Conservation (phyloP, 2,113 vertebrate genomes). For the Pungitius pungitius region DNA sequence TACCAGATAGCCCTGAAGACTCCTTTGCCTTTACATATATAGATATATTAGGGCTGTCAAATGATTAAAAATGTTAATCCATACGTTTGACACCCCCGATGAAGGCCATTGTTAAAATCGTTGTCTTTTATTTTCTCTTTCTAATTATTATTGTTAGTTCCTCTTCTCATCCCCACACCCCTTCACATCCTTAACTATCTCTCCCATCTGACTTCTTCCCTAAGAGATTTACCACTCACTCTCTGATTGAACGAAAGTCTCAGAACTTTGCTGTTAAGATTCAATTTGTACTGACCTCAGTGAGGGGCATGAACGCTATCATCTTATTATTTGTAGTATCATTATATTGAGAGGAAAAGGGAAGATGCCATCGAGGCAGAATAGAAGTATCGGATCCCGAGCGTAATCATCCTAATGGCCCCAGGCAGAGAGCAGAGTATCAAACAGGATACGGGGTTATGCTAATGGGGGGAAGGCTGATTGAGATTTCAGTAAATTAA, state of each 20-base stretch:
- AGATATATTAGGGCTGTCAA: too few relatives aligned
- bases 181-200: slow-evolving; percentile 19
- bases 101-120: neutral
- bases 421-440: slow-evolving; percentile 56
- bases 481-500: slow-evolving; percentile 76
- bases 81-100: too few relatives aligned
- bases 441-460: slow-evolving; percentile 59
- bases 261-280: slow-evolving; percentile 50
- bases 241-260: slow-evolving; percentile 44
- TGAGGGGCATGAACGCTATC: slow-evolving; percentile 40
- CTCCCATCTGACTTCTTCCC: slow-evolving; percentile 47
- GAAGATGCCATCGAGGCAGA: neutral
- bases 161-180: neutral
- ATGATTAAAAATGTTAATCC: too few relatives aligned
- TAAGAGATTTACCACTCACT: slow-evolving; percentile 51
- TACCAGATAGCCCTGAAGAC: neutral
- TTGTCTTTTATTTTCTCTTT: neutral
- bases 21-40: neutral
- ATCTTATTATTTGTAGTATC: slow-evolving; percentile 46
- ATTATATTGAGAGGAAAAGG: slow-evolving; percentile 36
- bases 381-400: slow-evolving; percentile 35
- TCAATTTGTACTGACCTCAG: slow-evolving; percentile 63
- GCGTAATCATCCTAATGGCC: slow-evolving; percentile 61
- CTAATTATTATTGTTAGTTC: neutral
- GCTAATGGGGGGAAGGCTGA: slow-evolving; percentile 62